phyloP scores from a whole-genome alignment of 1,140 invertebrate species.

The Phthorimaea operculella region DNA sequence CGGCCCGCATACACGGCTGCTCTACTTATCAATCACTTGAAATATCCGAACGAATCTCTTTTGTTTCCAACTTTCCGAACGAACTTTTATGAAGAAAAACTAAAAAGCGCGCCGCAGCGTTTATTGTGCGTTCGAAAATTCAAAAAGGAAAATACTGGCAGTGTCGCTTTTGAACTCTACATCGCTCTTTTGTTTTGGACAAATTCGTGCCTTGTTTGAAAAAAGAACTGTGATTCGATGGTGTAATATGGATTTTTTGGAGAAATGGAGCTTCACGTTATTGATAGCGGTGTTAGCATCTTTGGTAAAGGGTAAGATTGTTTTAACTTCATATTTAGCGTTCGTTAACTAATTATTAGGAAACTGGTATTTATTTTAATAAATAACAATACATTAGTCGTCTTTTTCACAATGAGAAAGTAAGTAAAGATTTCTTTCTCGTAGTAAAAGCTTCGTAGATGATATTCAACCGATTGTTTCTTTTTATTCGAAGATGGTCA shows the following conservation, averaged over 20 bases:
- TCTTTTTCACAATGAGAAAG: neutral
- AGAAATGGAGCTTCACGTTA: neutral
- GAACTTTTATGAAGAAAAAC: constrained; percentile 6
- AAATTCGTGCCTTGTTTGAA: too few relatives aligned
- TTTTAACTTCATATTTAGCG: too few relatives aligned
- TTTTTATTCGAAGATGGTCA: too few relatives aligned
- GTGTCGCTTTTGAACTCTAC: neutral
- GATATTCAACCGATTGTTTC: too few relatives aligned
- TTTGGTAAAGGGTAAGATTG: neutral
- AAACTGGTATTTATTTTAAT: too few relatives aligned
- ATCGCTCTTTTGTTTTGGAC: neutral
- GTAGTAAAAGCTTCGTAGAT: too few relatives aligned
- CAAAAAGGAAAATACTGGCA: neutral
- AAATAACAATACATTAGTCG: neutral
- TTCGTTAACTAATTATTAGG: too few relatives aligned
- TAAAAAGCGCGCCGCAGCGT: neutral
- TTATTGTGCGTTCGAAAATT: neutral
- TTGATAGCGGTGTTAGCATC: neutral
- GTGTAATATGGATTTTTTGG: neutral
- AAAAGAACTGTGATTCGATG: neutral
- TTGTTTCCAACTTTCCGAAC: constrained; percentile 26
- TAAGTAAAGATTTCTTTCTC: too few relatives aligned
- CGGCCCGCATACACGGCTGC: constrained; percentile 35
- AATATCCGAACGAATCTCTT: constrained; percentile 27
- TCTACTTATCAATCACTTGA: constrained; percentile 28